These are phyloP conservation scores for Chironomus tentans DNA, from an alignment of 2,888 invertebrate species.

Conservation along the genomic window DNA sequence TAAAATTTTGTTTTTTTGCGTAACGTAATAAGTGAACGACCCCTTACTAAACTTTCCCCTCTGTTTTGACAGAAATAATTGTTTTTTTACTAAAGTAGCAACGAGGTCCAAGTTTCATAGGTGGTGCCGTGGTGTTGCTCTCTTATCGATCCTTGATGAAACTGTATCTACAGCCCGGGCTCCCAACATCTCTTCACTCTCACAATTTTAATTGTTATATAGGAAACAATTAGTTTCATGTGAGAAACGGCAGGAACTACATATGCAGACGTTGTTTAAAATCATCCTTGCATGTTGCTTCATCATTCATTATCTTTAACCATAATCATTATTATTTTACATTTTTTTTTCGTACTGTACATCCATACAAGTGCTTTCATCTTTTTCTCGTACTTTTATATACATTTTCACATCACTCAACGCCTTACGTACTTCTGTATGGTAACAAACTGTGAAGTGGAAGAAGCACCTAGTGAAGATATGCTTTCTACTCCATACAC, in stretches of 20 bases:
- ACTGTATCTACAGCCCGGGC: too few relatives aligned
- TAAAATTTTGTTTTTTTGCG: too few relatives aligned
- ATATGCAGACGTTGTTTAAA: conserved; percentile 3
- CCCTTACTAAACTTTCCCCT: too few relatives aligned
- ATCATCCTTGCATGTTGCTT: conserved; percentile 19
- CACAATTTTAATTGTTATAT: not conserved
- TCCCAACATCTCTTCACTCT: not conserved
- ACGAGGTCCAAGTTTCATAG: too few relatives aligned
- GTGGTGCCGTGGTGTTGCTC: too few relatives aligned
- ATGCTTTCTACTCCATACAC: too few relatives aligned
- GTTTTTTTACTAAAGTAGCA: too few relatives aligned
- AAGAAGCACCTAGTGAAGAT: too few relatives aligned
- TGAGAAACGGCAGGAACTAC: conserved; percentile 2
- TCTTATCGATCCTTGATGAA: too few relatives aligned
- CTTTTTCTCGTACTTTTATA: not conserved
- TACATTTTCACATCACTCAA: not conserved
- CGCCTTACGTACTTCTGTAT: not conserved
- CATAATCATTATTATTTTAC: not conserved
- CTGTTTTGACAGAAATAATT: too few relatives aligned
- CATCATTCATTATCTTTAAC: conserved; percentile 22
- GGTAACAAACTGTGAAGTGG: too few relatives aligned
- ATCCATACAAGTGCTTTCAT: not conserved
- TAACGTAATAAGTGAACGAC: too few relatives aligned
- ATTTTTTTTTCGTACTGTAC: not conserved
- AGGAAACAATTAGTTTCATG: conserved; percentile 18